These are phyloP conservation scores for Phylloscopus collybita DNA, from an alignment of 2,797 vertebrate species.

Conservation along the genomic window DNA sequence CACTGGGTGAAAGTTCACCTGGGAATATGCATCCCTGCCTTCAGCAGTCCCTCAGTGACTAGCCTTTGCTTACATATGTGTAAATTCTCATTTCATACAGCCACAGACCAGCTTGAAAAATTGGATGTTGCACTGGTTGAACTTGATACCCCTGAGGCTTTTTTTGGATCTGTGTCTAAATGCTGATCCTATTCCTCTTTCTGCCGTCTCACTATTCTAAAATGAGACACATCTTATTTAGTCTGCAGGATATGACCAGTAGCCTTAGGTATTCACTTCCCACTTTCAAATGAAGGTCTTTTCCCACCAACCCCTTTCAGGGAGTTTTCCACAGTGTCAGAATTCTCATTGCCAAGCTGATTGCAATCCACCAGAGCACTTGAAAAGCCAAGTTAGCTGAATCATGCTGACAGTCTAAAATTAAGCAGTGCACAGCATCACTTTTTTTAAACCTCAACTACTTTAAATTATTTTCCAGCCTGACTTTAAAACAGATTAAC, in stretches of 20 bases:
- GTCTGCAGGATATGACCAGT: neutral
- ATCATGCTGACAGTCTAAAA: slow-evolving; percentile 40
- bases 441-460: neutral
- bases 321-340: neutral
- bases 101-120: neutral
- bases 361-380: neutral
- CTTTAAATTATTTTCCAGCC: slow-evolving; percentile 31
- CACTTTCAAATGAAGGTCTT: neutral
- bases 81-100: neutral
- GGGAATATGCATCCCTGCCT: neutral
- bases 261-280: neutral
- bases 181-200: neutral
- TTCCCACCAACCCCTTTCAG: neutral
- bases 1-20: neutral
- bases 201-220: neutral
- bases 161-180: neutral
- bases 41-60: neutral
- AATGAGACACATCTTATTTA: neutral
- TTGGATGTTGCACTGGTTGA: neutral
- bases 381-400: slow-evolving; percentile 31
- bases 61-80: neutral
- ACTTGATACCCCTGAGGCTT: neutral
- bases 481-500: slow-evolving; percentile 12
- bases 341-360: neutral
- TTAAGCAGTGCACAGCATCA: neutral